phyloP scores from a whole-genome alignment of 1,140 invertebrate species.

The Sitobion miscanthi region DNA sequence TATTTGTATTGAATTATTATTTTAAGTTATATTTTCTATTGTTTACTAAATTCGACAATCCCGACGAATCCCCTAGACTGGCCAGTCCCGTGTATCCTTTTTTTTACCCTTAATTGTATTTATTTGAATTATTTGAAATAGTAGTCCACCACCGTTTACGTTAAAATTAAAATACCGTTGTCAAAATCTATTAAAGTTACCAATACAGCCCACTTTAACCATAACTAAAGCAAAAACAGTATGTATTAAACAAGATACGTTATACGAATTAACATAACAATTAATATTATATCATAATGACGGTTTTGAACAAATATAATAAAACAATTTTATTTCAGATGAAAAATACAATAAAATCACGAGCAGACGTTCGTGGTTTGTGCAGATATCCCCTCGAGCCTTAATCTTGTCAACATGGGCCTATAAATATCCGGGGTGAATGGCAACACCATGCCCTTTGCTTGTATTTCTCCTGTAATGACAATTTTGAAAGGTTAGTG shows the following conservation, averaged over 20 bases:
- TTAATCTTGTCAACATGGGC: slow-evolving; percentile 84
- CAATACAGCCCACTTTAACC: too few relatives aligned
- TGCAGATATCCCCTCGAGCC: slow-evolving; percentile 78
- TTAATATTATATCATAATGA: not conserved
- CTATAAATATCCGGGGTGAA: slow-evolving; percentile 90
- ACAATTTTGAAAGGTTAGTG: not conserved
- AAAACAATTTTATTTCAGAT: not conserved
- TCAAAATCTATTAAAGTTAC: too few relatives aligned
- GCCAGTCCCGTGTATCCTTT: too few relatives aligned
- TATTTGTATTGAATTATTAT: too few relatives aligned
- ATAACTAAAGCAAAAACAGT: too few relatives aligned
- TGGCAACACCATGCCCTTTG: slow-evolving; percentile 87
- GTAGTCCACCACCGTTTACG: too few relatives aligned
- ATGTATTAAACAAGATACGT: not conserved
- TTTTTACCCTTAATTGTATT: too few relatives aligned
- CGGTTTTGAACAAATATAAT: not conserved
- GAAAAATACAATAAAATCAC: not conserved
- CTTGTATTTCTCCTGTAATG: slow-evolving; percentile 88
- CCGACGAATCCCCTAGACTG: too few relatives aligned
- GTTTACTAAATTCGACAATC: too few relatives aligned
- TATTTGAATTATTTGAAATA: too few relatives aligned
- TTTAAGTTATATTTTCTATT: too few relatives aligned
- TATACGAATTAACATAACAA: not conserved
- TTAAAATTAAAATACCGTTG: too few relatives aligned
- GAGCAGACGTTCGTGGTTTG: slow-evolving; percentile 20